Evolutionary conservation across 2,888 invertebrate genomes (phyloP).

Genomic region (Oegoconia quadripuncta): DNA sequence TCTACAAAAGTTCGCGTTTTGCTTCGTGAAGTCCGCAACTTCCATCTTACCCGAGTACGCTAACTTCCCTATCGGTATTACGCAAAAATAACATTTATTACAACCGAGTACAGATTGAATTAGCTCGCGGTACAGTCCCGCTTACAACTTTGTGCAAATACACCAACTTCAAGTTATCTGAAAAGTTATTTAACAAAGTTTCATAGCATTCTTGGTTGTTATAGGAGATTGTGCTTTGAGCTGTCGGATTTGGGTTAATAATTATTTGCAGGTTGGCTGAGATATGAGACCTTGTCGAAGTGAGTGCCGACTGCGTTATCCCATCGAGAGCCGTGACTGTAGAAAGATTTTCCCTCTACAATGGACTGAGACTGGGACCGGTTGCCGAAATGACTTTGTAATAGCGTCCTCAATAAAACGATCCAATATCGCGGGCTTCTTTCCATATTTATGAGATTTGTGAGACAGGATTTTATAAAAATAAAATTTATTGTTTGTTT

Average conservation of each 20-base stretch:
- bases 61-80: slow-evolving; percentile 72
- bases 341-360: slow-evolving; percentile 78
- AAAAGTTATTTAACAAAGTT: slow-evolving; percentile 80
- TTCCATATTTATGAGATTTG: slow-evolving; percentile 59
- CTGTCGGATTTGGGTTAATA: slow-evolving; percentile 57
- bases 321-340: slow-evolving; percentile 79
- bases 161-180: slow-evolving; percentile 77
- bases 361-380: slow-evolving; percentile 71
- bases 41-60: slow-evolving; percentile 60
- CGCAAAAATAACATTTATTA: slow-evolving; percentile 77
- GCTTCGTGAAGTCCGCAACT: slow-evolving; percentile 79
- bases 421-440: slow-evolving; percentile 61
- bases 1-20: slow-evolving; percentile 80
- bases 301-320: slow-evolving; percentile 63
- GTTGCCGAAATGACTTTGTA: slow-evolving; percentile 73
- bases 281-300: slow-evolving; percentile 49
- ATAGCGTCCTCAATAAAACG: slow-evolving; percentile 71
- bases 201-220: slow-evolving; percentile 73
- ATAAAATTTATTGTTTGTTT: slow-evolving; percentile 19
- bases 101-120: slow-evolving; percentile 76
- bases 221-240: slow-evolving; percentile 61
- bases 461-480: slow-evolving; percentile 35
- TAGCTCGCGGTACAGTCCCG: slow-evolving; percentile 68
- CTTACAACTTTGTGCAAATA: slow-evolving; percentile 76
- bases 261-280: slow-evolving; percentile 45